A percentile compares a stretch with the other conserved stretches of the same genome.
phyloP scores from a whole-genome alignment of 2,113 vertebrate genomes.

The Hippolais icterina region DNA sequence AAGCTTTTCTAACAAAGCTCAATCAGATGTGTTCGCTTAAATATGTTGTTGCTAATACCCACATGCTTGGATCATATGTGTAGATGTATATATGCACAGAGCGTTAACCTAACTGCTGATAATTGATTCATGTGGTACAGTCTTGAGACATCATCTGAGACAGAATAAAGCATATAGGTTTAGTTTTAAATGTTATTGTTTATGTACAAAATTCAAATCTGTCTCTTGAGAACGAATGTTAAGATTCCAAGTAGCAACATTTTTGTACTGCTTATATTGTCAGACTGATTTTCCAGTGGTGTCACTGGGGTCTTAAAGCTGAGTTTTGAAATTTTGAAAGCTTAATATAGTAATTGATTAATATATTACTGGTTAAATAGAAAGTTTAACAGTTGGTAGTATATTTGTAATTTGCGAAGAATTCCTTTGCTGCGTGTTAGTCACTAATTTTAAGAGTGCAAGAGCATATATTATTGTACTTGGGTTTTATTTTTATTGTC shows the following conservation, averaged over 20 bases:
- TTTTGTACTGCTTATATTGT: conserved; percentile 18
- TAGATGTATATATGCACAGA: neutral
- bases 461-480: neutral
- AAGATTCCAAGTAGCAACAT: neutral
- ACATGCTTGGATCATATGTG: neutral
- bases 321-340: conserved; percentile 20
- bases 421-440: conserved; percentile 15
- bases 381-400: neutral
- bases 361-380: conserved; percentile 26
- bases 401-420: neutral
- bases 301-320: conserved; percentile 14
- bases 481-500: neutral
- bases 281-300: conserved; percentile 20
- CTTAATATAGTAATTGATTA: neutral
- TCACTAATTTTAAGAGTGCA: conserved; percentile 12
- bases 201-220: conserved; percentile 27
- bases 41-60: neutral
- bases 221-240: conserved; percentile 21
- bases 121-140: neutral
- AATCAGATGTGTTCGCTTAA: conserved; percentile 39
- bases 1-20: conserved; percentile 49
- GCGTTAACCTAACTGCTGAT: neutral
- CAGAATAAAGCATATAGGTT: neutral
- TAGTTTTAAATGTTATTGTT: neutral
- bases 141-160: conserved; percentile 28